A percentile compares a stretch with the other conserved stretches of the same genome.
These are phyloP conservation scores for Eupithecia vulgata DNA, from an alignment of 2,888 invertebrate species.

Conservation along the genomic window DNA sequence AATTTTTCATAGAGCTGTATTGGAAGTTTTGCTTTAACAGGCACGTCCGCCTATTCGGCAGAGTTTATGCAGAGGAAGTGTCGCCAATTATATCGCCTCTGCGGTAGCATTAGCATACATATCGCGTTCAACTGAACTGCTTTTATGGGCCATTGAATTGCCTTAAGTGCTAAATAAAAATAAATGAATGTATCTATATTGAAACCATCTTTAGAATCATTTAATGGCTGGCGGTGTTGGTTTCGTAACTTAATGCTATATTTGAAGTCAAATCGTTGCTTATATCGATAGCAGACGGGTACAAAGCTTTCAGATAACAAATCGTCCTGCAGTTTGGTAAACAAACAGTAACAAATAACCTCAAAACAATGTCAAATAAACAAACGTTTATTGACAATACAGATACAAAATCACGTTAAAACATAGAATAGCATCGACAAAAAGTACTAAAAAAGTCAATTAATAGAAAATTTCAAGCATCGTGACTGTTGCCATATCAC, in stretches of 20 bases:
- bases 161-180: constrained; percentile 75
- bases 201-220: constrained; percentile 52
- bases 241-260: not conserved
- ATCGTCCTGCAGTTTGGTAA: not conserved
- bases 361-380: constrained; percentile 58
- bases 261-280: not conserved
- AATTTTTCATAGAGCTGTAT: constrained; percentile 75
- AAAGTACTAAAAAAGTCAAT: constrained; percentile 72
- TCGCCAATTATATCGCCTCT: constrained; percentile 69
- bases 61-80: constrained; percentile 72
- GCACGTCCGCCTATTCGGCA: constrained; percentile 66
- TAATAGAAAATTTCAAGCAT: constrained; percentile 75
- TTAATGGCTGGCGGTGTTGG: constrained; percentile 23
- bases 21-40: constrained; percentile 63
- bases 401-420: constrained; percentile 63
- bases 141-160: constrained; percentile 70
- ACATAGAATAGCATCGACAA: constrained; percentile 62
- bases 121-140: constrained; percentile 69
- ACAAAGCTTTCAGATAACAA: constrained; percentile 6
- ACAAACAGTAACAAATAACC: constrained; percentile 53
- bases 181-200: constrained; percentile 64
- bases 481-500: constrained; percentile 68
- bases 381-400: constrained; percentile 58
- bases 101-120: constrained; percentile 74
- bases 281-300: not conserved